These are phyloP conservation scores for Glaucomys volans DNA, from an alignment of 2,113 vertebrate genomes.

Conservation along the genomic window DNA sequence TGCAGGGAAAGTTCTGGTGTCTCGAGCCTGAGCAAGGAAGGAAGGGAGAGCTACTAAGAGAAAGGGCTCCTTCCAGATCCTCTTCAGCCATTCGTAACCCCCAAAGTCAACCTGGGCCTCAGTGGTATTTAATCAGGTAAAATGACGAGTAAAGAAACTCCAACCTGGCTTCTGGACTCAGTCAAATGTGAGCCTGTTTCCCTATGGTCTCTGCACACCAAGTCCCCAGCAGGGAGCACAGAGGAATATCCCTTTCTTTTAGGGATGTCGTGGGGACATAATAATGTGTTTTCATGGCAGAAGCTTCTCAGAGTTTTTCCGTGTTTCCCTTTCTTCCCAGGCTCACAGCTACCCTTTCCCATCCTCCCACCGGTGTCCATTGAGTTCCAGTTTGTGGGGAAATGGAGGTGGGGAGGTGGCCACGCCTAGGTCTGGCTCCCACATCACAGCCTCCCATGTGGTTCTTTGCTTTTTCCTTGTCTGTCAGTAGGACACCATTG, in stretches of 20 bases:
- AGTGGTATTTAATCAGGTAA: background rate
- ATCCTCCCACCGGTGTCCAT: rapidly evolving
- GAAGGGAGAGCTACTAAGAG: background rate
- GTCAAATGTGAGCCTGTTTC: background rate
- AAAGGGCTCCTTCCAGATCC: background rate
- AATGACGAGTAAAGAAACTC: background rate
- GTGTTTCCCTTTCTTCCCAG: background rate
- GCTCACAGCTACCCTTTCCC: background rate
- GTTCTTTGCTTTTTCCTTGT: background rate
- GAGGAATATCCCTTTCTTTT: background rate
- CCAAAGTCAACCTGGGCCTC: background rate
- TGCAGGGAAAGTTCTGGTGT: background rate
- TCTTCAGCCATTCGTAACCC: background rate
- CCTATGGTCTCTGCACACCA: too few species aligned
- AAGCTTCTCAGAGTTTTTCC: background rate
- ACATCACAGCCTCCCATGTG: background rate
- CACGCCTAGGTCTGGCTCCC: background rate
- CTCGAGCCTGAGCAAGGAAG: background rate
- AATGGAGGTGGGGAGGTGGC: background rate
- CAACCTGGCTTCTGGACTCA: background rate
- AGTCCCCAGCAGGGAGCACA: background rate
- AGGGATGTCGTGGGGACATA: background rate
- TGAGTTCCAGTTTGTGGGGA: background rate
- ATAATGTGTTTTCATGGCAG: background rate
- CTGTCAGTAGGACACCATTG: background rate